Base-by-base conservation (phyloP, 2,113 vertebrate genomes). In the Montifringilla adamsi region DNA sequence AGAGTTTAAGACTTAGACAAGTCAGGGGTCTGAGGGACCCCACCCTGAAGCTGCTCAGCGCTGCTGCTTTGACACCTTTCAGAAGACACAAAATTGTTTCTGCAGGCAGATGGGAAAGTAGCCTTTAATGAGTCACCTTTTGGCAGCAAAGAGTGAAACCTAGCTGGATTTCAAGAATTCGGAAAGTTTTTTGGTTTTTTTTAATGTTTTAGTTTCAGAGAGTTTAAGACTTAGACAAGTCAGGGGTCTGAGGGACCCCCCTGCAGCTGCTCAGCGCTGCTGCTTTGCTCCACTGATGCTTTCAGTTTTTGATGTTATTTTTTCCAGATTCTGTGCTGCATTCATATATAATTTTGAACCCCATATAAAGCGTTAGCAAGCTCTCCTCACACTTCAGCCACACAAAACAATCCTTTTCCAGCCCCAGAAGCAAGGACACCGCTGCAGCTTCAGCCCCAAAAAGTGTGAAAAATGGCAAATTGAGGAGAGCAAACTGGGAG, bases 261-360 rank as follows among this genome's bases (percentile, higher is more conserved):
- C n/a, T n/a, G n/a, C n/a, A n/a, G n/a, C n/a, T n/a, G n/a, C n/a
- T n/a, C n/a, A n/a, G n/a, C n/a, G n/a, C n/a, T n/a, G n/a, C n/a
- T n/a, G n/a, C n/a, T 28, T 27, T 50, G 24, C 49, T 27, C 49
- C 49, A 50, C 16, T 11, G 52, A 53, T 31, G 30, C 30, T 12
- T 31, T 2, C 2, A 59, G 23, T 11, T 17, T 26, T 7, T 17
- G 15, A 5, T 59, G 17, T 37, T 15, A 11, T 11, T 1, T 17
- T 59, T 26, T 7, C 10, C 58, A 59, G 4, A 8, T 8, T 26
- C 58, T 59, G 30, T 9, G 3, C 18, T 33, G 58, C 15, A 24
- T 15, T 15, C 3, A 5, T 23, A 3, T 7, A 1, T 23, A 10
- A 15, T 14, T 35, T 22, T 58, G n/a, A 59, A 6, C n/a, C 17